Evolutionary conservation across 92 coral and sea anemone genomes (phyloP).

Genomic region (Porites rus): DNA sequence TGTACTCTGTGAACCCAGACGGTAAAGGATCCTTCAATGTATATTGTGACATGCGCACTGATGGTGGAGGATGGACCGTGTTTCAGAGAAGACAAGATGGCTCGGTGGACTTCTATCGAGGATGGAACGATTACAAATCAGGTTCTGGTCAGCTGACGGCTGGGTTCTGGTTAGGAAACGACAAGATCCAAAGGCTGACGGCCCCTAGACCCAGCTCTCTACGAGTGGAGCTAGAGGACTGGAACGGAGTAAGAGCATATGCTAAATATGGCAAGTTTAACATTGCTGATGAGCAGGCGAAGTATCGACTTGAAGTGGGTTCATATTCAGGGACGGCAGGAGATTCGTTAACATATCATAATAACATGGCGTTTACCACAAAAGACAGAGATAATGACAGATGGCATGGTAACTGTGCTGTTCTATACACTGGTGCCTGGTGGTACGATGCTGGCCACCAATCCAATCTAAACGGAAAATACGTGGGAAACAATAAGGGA

Average conservation of each 20-base stretch:
- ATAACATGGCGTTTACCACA: background rate
- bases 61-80: constrained; percentile 70
- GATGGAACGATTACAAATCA: constrained; percentile 60
- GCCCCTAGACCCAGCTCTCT: constrained; percentile 16
- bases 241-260: background rate
- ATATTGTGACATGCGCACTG: constrained; percentile 70
- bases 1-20: constrained; percentile 56
- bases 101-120: constrained; percentile 51
- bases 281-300: background rate
- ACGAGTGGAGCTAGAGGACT: background rate
- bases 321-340: background rate
- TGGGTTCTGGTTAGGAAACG: constrained; percentile 69
- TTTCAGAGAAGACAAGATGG: constrained; percentile 68
- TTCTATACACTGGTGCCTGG: no score
- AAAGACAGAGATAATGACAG: background rate
- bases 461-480: no score
- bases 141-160: constrained; percentile 63
- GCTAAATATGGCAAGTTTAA: background rate
- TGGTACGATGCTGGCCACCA: no score
- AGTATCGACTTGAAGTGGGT: background rate
- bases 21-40: constrained; percentile 52
- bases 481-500: no score
- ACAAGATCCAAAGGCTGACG: constrained; percentile 69
- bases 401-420: background rate
- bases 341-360: background rate